A percentile compares a stretch with the other conserved stretches of the same genome.
phyloP scores from a whole-genome alignment of 2,888 invertebrate genomes.

The Protophormia terraenovae region DNA sequence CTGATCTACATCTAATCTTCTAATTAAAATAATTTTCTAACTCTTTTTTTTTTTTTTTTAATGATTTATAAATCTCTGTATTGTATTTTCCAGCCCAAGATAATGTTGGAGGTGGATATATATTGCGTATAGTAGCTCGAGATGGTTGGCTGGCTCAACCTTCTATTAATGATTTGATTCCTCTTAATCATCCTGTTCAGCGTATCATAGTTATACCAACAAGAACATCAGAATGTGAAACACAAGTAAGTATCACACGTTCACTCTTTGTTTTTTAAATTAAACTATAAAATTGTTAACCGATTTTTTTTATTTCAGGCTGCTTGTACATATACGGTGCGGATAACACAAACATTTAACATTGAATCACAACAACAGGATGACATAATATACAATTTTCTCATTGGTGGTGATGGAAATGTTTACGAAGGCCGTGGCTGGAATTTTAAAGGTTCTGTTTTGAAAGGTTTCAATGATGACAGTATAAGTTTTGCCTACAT shows the following conservation, averaged over 20 bases:
- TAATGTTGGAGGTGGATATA: conserved; percentile 75
- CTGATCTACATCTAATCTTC: too few species aligned
- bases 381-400: conserved; percentile 90
- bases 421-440: conserved; percentile 89
- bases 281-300: neutral
- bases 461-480: conserved; percentile 84
- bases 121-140: conserved; percentile 74
- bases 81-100: conserved; percentile 71
- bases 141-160: conserved; percentile 77
- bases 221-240: conserved; percentile 74
- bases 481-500: conserved; percentile 89
- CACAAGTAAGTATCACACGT: conserved; percentile 69
- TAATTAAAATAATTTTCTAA: too few species aligned
- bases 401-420: conserved; percentile 90
- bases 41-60: too few species aligned
- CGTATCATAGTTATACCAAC: conserved; percentile 75
- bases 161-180: conserved; percentile 69
- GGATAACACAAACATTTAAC: conserved; percentile 86
- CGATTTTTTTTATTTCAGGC: conserved; percentile 78
- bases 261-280: neutral
- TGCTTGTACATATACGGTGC: conserved; percentile 84
- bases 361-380: conserved; percentile 85
- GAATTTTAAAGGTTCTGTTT: conserved; percentile 88
- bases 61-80: neutral
- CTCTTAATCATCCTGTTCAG: conserved; percentile 71